A percentile compares a stretch with the other conserved stretches of the same genome.
Conservation (phyloP, 2,888 invertebrate species). For the Dicycla oo region DNA sequence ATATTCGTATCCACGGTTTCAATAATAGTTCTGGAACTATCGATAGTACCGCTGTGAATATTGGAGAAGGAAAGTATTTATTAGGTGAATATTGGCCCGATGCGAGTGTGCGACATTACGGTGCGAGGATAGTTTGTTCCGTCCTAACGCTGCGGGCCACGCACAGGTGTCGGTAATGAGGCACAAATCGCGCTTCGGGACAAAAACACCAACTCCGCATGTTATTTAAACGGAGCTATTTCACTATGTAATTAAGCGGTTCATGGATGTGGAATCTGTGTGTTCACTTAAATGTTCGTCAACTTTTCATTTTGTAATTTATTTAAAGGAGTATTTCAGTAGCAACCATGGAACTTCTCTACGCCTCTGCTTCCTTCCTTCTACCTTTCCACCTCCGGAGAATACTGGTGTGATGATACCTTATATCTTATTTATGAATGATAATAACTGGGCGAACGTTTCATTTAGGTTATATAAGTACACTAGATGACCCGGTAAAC, state of each 20-base stretch:
- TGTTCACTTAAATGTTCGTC: background rate
- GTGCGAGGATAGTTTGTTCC: conserved; percentile 77
- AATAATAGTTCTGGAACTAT: conserved; percentile 83
- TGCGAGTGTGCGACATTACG: conserved; percentile 80
- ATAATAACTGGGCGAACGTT: background rate
- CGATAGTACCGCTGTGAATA: conserved; percentile 77
- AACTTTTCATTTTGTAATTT: background rate
- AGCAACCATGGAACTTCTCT: background rate
- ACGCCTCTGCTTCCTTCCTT: background rate
- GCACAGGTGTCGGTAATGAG: conserved; percentile 87
- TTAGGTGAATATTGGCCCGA: conserved; percentile 85
- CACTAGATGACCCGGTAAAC: too few relatives aligned
- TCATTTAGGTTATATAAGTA: background rate
- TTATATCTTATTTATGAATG: background rate
- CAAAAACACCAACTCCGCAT: conserved; percentile 71
- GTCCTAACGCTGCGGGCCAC: conserved; percentile 77
- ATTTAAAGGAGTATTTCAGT: background rate
- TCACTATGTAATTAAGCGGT: conserved; percentile 21
- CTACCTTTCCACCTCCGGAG: too few relatives aligned
- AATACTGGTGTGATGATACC: background rate
- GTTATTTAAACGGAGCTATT: conserved; percentile 59
- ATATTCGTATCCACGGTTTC: conserved; percentile 79
- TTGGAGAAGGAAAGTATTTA: conserved; percentile 84
- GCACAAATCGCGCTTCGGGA: conserved; percentile 80
- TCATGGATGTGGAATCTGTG: conserved; percentile 1